phyloP scores from a whole-genome alignment of 2,888 invertebrate genomes.

The Diploptera punctata region DNA sequence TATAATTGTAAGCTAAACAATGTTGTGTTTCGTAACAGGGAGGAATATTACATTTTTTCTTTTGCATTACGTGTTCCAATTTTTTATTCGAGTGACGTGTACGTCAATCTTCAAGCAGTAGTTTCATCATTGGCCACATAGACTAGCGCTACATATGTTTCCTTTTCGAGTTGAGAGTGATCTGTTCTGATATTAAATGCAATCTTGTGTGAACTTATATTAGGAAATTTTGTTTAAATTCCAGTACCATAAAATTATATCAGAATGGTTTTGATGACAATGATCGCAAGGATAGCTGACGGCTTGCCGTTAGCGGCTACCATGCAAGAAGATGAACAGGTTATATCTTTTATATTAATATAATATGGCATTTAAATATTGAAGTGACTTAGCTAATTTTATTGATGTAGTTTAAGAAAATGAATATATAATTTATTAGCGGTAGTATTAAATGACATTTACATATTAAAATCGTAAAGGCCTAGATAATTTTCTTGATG shows the following conservation, averaged over 20 bases:
- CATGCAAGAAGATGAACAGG: constrained; percentile 98
- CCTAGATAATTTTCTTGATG: too few relatives aligned
- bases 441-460: too few relatives aligned
- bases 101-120: neutral
- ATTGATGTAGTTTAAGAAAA: too few relatives aligned
- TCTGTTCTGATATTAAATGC: neutral
- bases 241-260: neutral
- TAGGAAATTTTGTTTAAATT: neutral
- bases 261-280: constrained; percentile 93
- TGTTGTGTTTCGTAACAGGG: too few relatives aligned
- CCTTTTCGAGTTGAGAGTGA: neutral
- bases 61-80: too few relatives aligned
- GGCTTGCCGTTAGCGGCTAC: constrained; percentile 95
- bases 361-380: too few relatives aligned
- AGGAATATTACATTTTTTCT: too few relatives aligned
- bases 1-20: too few relatives aligned
- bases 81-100: too few relatives aligned
- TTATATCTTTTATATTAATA: constrained; percentile 54
- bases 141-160: constrained; percentile 4
- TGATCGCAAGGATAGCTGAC: constrained; percentile 96
- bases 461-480: too few relatives aligned
- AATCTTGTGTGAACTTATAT: neutral
- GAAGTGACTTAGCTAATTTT: too few relatives aligned
- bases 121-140: neutral
- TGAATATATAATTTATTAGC: too few relatives aligned